Percentiles rank a stretch among this genome's conserved stretches.
These are phyloP conservation scores for Sebastes minor DNA, from an alignment of 2,797 vertebrate species.

Conservation along the genomic window DNA sequence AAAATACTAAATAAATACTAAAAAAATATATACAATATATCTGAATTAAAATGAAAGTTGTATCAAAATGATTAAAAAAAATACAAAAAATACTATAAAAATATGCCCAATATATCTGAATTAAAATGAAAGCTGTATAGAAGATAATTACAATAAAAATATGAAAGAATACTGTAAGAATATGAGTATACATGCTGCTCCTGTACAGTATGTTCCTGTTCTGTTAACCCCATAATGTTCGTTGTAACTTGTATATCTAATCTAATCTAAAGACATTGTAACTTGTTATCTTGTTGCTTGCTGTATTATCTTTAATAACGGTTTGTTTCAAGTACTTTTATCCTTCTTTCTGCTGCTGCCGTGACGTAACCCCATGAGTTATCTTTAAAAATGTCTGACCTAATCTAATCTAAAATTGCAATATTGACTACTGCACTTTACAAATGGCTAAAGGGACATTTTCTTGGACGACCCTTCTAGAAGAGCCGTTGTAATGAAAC, in stretches of 20 bases:
- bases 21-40: no score
- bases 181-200: background rate
- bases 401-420: conserved; percentile 8
- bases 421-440: background rate
- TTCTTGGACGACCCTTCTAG: background rate
- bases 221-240: background rate
- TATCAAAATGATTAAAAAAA: no score
- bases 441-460: conserved; percentile 3
- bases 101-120: no score
- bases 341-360: background rate
- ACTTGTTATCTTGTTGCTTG: background rate
- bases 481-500: background rate
- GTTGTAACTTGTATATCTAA: background rate
- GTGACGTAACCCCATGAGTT: background rate
- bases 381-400: conserved; percentile 11
- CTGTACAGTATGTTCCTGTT: background rate
- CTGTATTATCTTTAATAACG: background rate
- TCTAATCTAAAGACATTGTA: background rate
- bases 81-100: no score
- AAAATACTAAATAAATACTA: no score
- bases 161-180: no score
- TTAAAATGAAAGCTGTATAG: no score
- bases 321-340: background rate
- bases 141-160: no score
- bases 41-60: no score